These are phyloP conservation scores for Ips typographus DNA, from an alignment of 1,140 invertebrate genomes.

Conservation along the genomic window DNA sequence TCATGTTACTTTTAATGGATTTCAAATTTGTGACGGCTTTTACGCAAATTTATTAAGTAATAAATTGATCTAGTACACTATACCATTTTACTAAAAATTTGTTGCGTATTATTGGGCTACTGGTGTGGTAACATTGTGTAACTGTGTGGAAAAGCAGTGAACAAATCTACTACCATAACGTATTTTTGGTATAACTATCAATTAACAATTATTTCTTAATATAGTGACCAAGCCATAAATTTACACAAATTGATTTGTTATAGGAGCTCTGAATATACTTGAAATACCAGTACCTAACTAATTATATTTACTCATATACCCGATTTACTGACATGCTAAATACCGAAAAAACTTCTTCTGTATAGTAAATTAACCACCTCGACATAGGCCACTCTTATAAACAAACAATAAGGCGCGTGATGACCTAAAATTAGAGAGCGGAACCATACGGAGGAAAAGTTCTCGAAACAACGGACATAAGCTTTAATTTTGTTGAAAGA, in stretches of 20 bases:
- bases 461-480: conserved; percentile 29
- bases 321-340: conserved; percentile 1
- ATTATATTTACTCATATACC: neutral
- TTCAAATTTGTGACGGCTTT: no score
- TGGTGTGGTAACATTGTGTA: no score
- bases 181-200: no score
- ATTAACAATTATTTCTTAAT: no score
- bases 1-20: no score
- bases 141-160: no score
- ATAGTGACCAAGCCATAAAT: no score
- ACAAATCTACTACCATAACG: no score
- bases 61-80: no score
- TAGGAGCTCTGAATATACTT: neutral
- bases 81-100: no score
- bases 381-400: conserved; percentile 34
- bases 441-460: conserved; percentile 39
- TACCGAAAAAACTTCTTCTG: neutral
- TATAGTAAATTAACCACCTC: conserved; percentile 14
- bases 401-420: conserved; percentile 37
- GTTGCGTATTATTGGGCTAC: no score
- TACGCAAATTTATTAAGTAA: no score
- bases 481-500: conserved; percentile 13
- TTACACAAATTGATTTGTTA: neutral
- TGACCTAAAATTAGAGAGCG: conserved; percentile 42
- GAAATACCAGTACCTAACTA: neutral